Base-by-base conservation (phyloP, 2,113 vertebrate genomes). In the Chionomys nivalis region DNA sequence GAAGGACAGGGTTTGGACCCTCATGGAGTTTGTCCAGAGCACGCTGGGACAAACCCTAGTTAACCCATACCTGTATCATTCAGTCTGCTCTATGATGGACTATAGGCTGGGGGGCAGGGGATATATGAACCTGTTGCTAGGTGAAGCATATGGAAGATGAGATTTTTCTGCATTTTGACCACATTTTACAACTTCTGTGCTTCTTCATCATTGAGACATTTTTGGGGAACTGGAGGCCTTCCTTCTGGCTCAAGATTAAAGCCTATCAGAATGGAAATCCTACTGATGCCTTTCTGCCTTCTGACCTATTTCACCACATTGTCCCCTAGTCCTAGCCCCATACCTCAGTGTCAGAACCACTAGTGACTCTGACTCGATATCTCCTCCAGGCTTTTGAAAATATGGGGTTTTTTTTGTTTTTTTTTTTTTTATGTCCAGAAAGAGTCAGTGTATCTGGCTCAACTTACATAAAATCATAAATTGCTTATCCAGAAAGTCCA, bases 311-410 rank as follows among this genome's bases (percentile, higher is more conserved):
- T 72, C 65, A 10, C n/a, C 16, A 24, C 2, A 39, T 36, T 16
- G 4, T 83, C 39, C 10, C n/a, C 7, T 4, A 6, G 2, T 12
- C 9, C 55, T 5, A 11, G 2, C 12, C 28, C 0, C 24, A 23
- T 42, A 70, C 47, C 47, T 7, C 3, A 52, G 13, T 52, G 23
- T 2, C 13, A 13, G 23, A 12, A 47, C 10, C 36, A 0, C 42
- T 26, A 11, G n/a, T 24, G 8, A 44, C 76, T 89, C 86, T 33
- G 24, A 3, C 7, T 65, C 47, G 19, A 17, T 2, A 19, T 26
- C 6, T 68, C 52, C 24, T 68, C 55, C 21, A 66, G 39, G 55
- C 36, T 65, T 90, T 89, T 88, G 28, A 33, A 65, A 36, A 17
- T 66, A 44, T 1, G 39, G 12, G 2, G 49, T 52, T 52, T 49